Evolutionary conservation across 2,888 invertebrate genomes (phyloP), one percentile per base, ranked within the genome.

Genomic region (Hanleya hanleyi): DNA sequence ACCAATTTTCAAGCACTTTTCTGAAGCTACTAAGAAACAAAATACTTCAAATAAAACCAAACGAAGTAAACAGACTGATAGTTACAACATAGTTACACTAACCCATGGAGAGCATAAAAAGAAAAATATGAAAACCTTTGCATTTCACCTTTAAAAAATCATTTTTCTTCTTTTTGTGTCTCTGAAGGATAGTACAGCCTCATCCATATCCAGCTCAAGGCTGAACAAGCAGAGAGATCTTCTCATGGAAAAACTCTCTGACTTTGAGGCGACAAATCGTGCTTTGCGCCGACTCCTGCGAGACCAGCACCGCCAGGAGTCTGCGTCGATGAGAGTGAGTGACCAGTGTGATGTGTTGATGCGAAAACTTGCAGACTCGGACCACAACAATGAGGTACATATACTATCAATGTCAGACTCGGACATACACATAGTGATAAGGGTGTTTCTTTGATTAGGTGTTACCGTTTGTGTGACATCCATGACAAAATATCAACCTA

Each of bases 321-420:
- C 86, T 1, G 84, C 83, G 5, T 81, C 83, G 0, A 38, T 83
- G 26, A 71, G 86, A 18, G 74, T 90, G 1, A 74, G 78, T 9
- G 90, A 90, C 61, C 90, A 90, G 78, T 77, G 87, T 41, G 89
- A 89, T 61, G 67, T 87, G 15, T 80, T 90, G 33, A 79, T 90
- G 67, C 81, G 81, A 74, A 87, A 86, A 69, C 80, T 89, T 9
- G 78, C 87, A 0, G 87, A 87, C 62, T 78, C 84, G 0, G 89
- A 90, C 67, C 83, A 86, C n/a, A 77, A 76, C 4, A 85, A 83
- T 74, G 88, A 89, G 86, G 88, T 87, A 12, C 36, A 73, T 69
- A 9, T 15, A 38, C 12, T n/a, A n/a, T n/a, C n/a, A n/a, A n/a
- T n/a, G 12, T 32, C 33, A 33, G 29, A 33, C 12, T 35, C 12